Evolutionary conservation across 2,888 invertebrate genomes (phyloP), one percentile per base, ranked within the genome.

Genomic region (Lingula anatina): DNA sequence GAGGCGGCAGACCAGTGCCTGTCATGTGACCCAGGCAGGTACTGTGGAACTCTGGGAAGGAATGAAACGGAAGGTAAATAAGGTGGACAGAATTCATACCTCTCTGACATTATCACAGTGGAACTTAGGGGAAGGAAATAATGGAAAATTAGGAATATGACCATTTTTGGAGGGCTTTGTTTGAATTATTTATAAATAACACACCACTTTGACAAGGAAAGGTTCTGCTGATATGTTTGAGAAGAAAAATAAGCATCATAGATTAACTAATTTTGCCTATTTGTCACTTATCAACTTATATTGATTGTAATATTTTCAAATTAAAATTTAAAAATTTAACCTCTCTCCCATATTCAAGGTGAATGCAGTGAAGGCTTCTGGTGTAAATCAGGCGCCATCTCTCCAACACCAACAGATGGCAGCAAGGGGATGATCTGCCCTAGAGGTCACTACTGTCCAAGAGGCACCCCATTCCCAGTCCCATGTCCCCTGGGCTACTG

Each of bases 401-500:
- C 58, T 18, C 53, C 71, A 31, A 68, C 68, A 5, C 73, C 73
- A 2, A 62, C 61, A 27, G 72, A 73, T 54, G 69, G 68, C 20
- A 44, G 46, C 23, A 69, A 68, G 9, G 73, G 73, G 2, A 56
- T 66, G 46, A 59, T 66, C 38, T 73, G 73, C 51, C 67, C 70
- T 5, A 50, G 60, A 2, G 73, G 73, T 5, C 49, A 50, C 12
- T 73, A 64, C 61, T 73, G 73, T 53, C 49, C 44, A 24, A 46
- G 44, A 5, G 71, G 71, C 27, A 73, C 68, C 51, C 52, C 65
- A 3, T 56, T 60, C 4, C 71, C 71, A 2, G 50, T 48, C 2
- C 62, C 61, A 12, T 73, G 73, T 56, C 69, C 66, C 2, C 48
- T 57, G 46, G 71, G 71, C 20, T 70, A 69, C 0, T 71, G 64